phyloP scores from a whole-genome alignment of 2,113 vertebrate genomes.

The Psilopogon haemacephalus region DNA sequence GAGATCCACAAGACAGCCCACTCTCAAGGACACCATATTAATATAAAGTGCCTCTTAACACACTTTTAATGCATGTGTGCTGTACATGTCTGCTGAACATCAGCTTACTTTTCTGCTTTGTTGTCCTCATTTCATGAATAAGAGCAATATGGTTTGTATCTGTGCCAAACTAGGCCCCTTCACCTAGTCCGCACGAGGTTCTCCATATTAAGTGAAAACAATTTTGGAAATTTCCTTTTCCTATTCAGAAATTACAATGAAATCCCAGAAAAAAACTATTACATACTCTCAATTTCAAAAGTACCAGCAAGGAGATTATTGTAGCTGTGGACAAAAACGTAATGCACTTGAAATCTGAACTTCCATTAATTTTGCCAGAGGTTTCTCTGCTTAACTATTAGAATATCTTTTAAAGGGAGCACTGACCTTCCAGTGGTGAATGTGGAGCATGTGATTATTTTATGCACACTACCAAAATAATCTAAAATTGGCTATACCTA shows the following conservation, averaged over 20 bases:
- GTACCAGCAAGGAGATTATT: constrained; percentile 36
- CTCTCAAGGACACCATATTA: neutral
- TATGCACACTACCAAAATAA: neutral
- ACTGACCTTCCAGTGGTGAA: neutral
- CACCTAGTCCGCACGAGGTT: neutral
- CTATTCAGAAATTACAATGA: constrained; percentile 10
- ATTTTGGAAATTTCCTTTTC: neutral
- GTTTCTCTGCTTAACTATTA: constrained; percentile 46
- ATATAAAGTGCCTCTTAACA: neutral
- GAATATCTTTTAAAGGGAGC: constrained; percentile 2
- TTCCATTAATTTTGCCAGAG: constrained; percentile 40
- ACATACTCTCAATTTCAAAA: constrained; percentile 46
- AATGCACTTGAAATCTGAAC: constrained; percentile 38
- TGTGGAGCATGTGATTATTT: neutral
- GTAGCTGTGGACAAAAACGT: constrained; percentile 34
- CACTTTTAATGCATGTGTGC: neutral
- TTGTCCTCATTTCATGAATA: neutral
- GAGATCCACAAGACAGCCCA: neutral
- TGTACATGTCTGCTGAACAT: neutral
- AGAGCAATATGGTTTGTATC: neutral
- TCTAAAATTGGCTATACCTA: neutral
- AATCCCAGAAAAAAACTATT: constrained; percentile 61
- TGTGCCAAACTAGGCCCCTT: neutral
- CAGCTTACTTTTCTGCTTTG: neutral
- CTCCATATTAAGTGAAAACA: neutral